These are phyloP conservation scores for Dione vanillae DNA, from an alignment of 2,888 invertebrate genomes.

Conservation along the genomic window DNA sequence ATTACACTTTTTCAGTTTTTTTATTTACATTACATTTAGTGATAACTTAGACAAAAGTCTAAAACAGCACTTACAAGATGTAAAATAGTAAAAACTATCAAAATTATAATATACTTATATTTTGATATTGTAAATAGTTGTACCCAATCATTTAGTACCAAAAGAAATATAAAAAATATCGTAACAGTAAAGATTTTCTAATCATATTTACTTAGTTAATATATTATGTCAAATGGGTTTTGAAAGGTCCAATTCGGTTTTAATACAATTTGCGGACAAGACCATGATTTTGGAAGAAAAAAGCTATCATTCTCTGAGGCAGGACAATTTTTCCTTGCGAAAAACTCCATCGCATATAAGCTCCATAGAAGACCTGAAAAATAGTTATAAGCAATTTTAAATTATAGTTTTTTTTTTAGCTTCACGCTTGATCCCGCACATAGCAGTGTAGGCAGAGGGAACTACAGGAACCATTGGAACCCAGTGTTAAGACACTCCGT, in stretches of 20 bases:
- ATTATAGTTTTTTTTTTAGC: too few relatives aligned
- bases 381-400: constrained; percentile 24
- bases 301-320: constrained; percentile 72
- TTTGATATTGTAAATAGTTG: too few relatives aligned
- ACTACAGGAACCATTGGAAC: too few relatives aligned
- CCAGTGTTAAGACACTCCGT: too few relatives aligned
- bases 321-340: constrained; percentile 90
- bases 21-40: constrained; percentile 4
- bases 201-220: constrained; percentile 39
- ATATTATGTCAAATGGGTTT: constrained; percentile 64
- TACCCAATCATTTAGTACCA: too few relatives aligned
- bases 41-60: background rate
- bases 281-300: constrained; percentile 79
- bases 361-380: constrained; percentile 85
- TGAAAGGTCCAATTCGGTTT: constrained; percentile 78
- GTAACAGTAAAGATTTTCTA: background rate
- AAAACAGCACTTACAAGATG: background rate
- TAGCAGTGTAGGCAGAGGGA: too few relatives aligned
- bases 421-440: too few relatives aligned
- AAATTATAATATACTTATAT: background rate
- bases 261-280: constrained; percentile 73
- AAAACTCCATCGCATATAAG: constrained; percentile 94
- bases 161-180: too few relatives aligned
- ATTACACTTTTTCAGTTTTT: constrained; percentile 25
- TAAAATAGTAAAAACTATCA: background rate